Evolutionary conservation across 2,888 invertebrate species (phyloP).

Genomic region (Xiphydria camelus): DNA sequence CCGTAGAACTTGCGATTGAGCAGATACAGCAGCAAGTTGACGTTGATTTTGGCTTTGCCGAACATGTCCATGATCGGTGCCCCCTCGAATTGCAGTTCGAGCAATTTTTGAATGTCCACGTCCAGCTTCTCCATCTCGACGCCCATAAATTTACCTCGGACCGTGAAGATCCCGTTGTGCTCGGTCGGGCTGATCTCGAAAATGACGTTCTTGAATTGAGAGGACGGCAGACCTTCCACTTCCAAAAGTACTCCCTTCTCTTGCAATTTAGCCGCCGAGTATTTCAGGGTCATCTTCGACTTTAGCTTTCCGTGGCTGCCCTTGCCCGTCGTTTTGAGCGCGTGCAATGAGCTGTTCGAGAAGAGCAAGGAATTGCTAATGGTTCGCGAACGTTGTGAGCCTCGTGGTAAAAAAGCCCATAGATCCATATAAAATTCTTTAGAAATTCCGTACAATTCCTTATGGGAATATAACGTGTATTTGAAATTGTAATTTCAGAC

Average conservation of each 20-base stretch:
- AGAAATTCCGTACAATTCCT: too few species aligned
- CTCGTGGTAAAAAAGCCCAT: too few species aligned
- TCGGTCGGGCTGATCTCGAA: conserved; percentile 74
- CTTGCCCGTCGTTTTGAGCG: conserved; percentile 53
- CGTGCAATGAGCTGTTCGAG: conserved; percentile 63
- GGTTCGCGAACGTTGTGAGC: too few species aligned
- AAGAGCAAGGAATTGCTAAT: background rate
- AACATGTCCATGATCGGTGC: conserved; percentile 77
- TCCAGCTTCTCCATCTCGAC: conserved; percentile 75
- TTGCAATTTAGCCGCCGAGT: conserved; percentile 69
- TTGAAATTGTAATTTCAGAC: too few species aligned
- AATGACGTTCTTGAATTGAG: conserved; percentile 75
- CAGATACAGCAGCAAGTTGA: conserved; percentile 74
- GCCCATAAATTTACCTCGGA: conserved; percentile 77
- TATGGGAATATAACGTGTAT: too few species aligned
- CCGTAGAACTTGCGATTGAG: conserved; percentile 78
- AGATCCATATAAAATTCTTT: too few species aligned
- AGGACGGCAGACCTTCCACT: conserved; percentile 68
- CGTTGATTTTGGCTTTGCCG: conserved; percentile 77
- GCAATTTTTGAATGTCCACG: conserved; percentile 71
- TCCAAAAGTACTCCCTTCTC: conserved; percentile 74
- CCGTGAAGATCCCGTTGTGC: conserved; percentile 69
- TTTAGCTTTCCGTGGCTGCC: conserved; percentile 58
- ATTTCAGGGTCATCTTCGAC: conserved; percentile 66
- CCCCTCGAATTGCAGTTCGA: conserved; percentile 78